Evolutionary conservation across 2,113 vertebrate genomes (phyloP), one percentile per base, ranked within the genome.

Genomic region (Cathartes aura): DNA sequence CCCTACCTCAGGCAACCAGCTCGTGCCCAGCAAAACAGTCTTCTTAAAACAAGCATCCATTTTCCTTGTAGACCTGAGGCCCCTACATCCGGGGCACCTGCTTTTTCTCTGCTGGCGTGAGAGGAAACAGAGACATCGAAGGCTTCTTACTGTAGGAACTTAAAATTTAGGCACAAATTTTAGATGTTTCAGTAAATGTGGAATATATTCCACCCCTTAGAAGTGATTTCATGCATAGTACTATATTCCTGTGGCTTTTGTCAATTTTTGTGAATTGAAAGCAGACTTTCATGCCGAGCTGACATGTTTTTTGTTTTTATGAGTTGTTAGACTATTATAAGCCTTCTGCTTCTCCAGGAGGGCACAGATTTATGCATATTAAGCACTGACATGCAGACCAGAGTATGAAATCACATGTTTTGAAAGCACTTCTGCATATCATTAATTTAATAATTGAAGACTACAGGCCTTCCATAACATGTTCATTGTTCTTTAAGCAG

Each of bases 231-330:
- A 80, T 66, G 38, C 10, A 3, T 42, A 55, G 26, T 45, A n/a
- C 67, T 82, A 7, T 94, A 86, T 93, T 95, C 42, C 78, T 94
- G 71, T 71, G 84, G 50, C 26, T 96, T 96, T 86, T 86, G 82
- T 96, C 67, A 76, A 34, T 90, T 96, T 83, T 53, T 88, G n/a
- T 76, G 82, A 83, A 92, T 92, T 91, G 85, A 95, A 97, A 97
- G 24, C 91, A 96, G 89, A 70, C 50, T 93, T 90, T 22, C 62
- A 86, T 29, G n/a, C 67, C 2, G 8, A 94, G 30, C 72, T 94
- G 73, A 71, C 53, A 50, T 38, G 20, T 6, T 82, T 89, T 91
- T 79, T 80, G 34, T 6, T 83, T 96, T 87, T 90, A 87, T 70
- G 91, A 96, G 82, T 91, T 36, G 7, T 78, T 86, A 72, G 32